Conservation (phyloP, 2,113 vertebrate genomes). For the Sprattus sprattus region DNA sequence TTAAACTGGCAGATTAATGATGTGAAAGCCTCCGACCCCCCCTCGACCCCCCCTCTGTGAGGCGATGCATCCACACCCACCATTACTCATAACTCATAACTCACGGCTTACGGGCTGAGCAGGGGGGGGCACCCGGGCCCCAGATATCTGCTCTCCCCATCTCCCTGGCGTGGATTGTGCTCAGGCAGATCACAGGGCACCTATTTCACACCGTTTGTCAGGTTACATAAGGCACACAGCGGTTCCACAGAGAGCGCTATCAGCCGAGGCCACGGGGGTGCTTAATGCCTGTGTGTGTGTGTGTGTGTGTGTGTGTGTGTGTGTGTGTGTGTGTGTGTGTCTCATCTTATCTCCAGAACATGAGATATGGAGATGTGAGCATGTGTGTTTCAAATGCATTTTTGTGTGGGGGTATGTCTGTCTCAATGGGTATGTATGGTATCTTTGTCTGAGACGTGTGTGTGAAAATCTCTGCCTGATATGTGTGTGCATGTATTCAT, state of each 20-base stretch:
- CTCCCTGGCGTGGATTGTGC: not conserved
- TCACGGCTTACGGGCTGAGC: not conserved
- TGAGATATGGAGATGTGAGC: not conserved
- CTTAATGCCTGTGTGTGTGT: not conserved
- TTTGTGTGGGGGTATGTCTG: not conserved
- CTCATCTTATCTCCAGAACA: too few relatives aligned
- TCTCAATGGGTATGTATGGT: too few relatives aligned
- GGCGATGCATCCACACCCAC: not conserved
- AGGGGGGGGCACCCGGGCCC: not conserved
- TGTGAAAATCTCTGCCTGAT: too few relatives aligned
- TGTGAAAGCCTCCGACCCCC: not conserved
- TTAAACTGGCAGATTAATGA: not conserved
- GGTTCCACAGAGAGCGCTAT: not conserved
- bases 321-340: not conserved
- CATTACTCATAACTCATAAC: constrained; percentile 7
- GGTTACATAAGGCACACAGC: not conserved
- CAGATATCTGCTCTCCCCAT: not conserved
- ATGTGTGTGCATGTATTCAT: too few relatives aligned
- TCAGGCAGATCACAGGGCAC: not conserved
- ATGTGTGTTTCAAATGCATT: not conserved
- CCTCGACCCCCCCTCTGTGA: constrained; percentile 41
- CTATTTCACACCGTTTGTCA: not conserved
- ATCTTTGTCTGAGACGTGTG: too few relatives aligned
- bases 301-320: not conserved
- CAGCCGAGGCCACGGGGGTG: not conserved